Conservation (phyloP, 2,888 invertebrate species). For the Macrostomum cliftonense region DNA sequence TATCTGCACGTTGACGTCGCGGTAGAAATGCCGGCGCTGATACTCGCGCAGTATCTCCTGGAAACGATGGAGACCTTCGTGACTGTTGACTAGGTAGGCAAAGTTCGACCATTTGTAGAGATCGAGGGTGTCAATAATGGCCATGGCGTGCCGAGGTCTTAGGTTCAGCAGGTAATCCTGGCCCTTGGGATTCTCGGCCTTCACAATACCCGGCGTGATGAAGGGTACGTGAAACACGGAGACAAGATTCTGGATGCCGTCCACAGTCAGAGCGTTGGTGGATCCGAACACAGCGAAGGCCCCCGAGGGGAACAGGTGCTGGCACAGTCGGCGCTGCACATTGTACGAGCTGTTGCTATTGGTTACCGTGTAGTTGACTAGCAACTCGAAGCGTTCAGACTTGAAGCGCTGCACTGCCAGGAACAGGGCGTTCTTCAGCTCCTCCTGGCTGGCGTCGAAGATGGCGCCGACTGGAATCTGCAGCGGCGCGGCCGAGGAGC, state of each 20-base stretch:
- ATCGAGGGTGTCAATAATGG: conserved; percentile 15
- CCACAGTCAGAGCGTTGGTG: conserved; percentile 18
- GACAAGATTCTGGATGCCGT: conserved; percentile 20
- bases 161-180: conserved; percentile 13
- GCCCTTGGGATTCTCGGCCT: conserved; percentile 9
- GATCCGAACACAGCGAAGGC: conserved; percentile 23
- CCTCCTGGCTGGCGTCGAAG: too few species aligned
- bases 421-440: too few species aligned
- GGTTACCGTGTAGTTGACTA: too few species aligned
- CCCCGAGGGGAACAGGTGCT: conserved; percentile 11
- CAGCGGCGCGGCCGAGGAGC: too few species aligned
- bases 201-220: conserved; percentile 18
- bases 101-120: conserved; percentile 9
- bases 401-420: too few species aligned
- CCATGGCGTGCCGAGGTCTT: conserved; percentile 14
- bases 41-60: conserved; percentile 16
- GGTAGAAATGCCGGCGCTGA: conserved; percentile 21
- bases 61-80: conserved; percentile 5
- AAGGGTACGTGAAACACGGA: conserved; percentile 24
- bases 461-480: too few species aligned
- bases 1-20: conserved; percentile 15
- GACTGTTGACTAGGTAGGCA: conserved; percentile 5
- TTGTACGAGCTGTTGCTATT: too few species aligned
- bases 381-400: too few species aligned
- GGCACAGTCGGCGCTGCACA: too few species aligned